Base-by-base conservation (phyloP, 2,113 vertebrate genomes). In the Shinisaurus crocodilurus region DNA sequence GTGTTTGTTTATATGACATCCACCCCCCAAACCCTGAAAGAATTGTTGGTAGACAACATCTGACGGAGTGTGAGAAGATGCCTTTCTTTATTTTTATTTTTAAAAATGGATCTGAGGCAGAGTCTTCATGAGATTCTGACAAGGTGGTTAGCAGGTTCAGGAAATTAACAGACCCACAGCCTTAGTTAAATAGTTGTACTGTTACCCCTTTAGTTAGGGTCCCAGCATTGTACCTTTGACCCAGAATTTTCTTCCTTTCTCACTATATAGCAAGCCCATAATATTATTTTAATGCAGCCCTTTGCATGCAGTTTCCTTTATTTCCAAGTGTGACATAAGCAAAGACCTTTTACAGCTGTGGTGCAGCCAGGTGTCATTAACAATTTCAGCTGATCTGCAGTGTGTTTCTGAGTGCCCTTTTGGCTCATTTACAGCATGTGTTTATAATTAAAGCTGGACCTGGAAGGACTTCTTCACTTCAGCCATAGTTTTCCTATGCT, bases 191-290 rank as follows among this genome's bases (percentile, higher is more conserved):
- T 2, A 50, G 5, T 69, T 70, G 43, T 18, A 27, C 57, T 25
- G 20, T 82, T 82, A 60, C 32, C 16, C 65, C 65, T 72, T 69
- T 70, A 85, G 54, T 54, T 81, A 54, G 63, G 60, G 63, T n/a
- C 65, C 67, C 34, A 85, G 57, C 50, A 32, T n/a, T 50, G 67
- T 23, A 23, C 67, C 67, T 54, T 85, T 70, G 67, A 85, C 65
- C 43, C 45, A 70, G 16, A 48, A 50, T 72, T 85, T 85, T 67
- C 84, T 72, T 85, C 84, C 84, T 85, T 85, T 72, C 84, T 45
- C 84, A 85, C 43, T 85, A 72, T 43, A 70, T 45, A 32, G 8
- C 65, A 85, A 50, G 54, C 81, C 34, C 7, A 37, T 37, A 6
- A 20, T 69, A 57, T 85, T 85, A 84, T 84, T 85, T 85, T 85